Percentiles rank a stretch among this genome's conserved stretches.
These are phyloP conservation scores for Lasaia peninsularis DNA, from an alignment of 1,140 invertebrate species.

Conservation along the genomic window DNA sequence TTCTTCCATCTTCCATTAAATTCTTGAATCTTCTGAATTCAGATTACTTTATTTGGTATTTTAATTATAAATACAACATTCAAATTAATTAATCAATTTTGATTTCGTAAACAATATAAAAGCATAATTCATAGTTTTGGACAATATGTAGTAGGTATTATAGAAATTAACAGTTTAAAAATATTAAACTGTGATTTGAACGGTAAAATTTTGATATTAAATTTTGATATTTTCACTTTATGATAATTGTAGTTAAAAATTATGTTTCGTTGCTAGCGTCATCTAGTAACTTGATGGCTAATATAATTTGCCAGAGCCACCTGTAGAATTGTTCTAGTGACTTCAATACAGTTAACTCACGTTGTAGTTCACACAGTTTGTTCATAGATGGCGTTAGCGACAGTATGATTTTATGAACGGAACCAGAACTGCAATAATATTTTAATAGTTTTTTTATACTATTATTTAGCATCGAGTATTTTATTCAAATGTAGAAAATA, in stretches of 20 bases:
- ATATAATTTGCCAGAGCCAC: neutral
- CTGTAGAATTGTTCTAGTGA: neutral
- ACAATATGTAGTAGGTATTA: no score
- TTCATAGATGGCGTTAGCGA: neutral
- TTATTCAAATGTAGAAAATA: no score
- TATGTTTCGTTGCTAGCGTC: neutral
- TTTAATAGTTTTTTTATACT: neutral
- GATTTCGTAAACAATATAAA: no score
- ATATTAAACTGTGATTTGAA: no score
- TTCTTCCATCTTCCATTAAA: constrained; percentile 71
- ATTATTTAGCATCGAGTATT: no score
- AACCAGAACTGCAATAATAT: neutral
- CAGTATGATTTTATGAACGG: neutral
- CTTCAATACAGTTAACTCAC: neutral
- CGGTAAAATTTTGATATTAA: neutral
- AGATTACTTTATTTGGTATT: no score
- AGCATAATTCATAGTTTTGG: no score
- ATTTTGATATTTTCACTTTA: neutral
- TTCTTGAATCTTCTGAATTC: constrained; percentile 51
- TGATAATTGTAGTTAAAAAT: neutral
- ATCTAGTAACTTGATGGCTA: neutral
- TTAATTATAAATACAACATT: no score
- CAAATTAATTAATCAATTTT: no score
- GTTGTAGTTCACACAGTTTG: neutral
- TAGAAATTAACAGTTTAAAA: no score